Evolutionary conservation across 2,888 invertebrate genomes (phyloP).

Genomic region (Lithophane semibrunnea): DNA sequence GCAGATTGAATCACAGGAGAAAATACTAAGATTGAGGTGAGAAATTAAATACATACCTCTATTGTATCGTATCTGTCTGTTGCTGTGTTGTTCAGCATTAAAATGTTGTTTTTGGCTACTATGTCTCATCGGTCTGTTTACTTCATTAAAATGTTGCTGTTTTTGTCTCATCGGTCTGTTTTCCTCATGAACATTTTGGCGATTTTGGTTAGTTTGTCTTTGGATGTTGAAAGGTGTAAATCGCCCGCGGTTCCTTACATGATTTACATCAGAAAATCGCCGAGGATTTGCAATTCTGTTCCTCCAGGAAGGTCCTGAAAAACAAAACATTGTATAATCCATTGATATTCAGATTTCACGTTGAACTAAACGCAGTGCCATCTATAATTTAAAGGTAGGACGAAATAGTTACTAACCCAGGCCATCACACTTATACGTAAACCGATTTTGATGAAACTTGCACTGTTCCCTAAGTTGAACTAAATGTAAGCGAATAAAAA

Average conservation of each 20-base stretch:
- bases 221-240: not conserved
- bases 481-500: no score
- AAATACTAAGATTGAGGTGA: not conserved
- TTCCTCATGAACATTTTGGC: constrained; percentile 4
- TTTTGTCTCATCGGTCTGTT: not conserved
- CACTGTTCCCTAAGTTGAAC: no score
- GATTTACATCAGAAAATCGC: constrained; percentile 4
- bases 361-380: no score
- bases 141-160: not conserved
- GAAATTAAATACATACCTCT: constrained; percentile 31
- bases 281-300: not conserved
- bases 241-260: not conserved
- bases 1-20: no score
- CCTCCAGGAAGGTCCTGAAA: constrained; percentile 50
- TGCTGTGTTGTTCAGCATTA: not conserved
- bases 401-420: no score
- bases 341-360: no score
- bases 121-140: not conserved
- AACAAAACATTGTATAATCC: not conserved
- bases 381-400: no score
- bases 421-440: no score
- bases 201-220: not conserved
- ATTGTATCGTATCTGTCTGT: constrained; percentile 15
- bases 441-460: no score
- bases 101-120: not conserved